Evolutionary conservation across 2,113 vertebrate species (phyloP).

Genomic region (Campylomormyrus numenius): DNA sequence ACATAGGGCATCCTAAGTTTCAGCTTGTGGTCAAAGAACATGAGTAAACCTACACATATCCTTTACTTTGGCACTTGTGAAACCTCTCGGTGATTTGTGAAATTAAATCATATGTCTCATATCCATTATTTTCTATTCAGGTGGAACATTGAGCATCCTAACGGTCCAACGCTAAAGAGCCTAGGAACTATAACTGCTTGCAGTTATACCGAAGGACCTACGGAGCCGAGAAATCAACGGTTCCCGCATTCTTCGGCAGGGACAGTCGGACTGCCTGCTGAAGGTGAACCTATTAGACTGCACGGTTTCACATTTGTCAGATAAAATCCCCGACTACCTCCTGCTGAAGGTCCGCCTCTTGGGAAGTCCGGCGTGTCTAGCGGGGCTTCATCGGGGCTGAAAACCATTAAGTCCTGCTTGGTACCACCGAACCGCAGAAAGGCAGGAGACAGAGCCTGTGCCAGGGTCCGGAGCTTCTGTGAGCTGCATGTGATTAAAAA

Average conservation of each 20-base stretch:
- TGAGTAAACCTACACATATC: too few species aligned
- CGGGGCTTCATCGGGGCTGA: slow-evolving; percentile 61
- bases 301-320: background rate
- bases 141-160: too few species aligned
- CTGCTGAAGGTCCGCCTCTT: background rate
- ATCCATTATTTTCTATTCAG: too few species aligned
- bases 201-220: background rate
- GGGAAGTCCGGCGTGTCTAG: slow-evolving; percentile 43
- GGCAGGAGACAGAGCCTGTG: slow-evolving; percentile 70
- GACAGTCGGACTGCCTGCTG: background rate
- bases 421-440: slow-evolving; percentile 88
- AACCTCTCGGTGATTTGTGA: too few species aligned
- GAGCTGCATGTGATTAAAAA: slow-evolving; percentile 60
- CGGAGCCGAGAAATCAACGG: background rate
- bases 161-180: too few species aligned
- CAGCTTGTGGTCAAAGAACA: too few species aligned
- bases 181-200: too few species aligned
- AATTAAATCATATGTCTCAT: too few species aligned
- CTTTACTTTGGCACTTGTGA: too few species aligned
- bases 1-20: too few species aligned
- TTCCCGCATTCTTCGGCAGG: background rate
- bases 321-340: slow-evolving; percentile 31
- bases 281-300: background rate
- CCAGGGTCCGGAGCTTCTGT: slow-evolving; percentile 65
- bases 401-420: slow-evolving; percentile 81